Conservation (phyloP, 2,113 vertebrate species). For the Fukomys damarensis region DNA sequence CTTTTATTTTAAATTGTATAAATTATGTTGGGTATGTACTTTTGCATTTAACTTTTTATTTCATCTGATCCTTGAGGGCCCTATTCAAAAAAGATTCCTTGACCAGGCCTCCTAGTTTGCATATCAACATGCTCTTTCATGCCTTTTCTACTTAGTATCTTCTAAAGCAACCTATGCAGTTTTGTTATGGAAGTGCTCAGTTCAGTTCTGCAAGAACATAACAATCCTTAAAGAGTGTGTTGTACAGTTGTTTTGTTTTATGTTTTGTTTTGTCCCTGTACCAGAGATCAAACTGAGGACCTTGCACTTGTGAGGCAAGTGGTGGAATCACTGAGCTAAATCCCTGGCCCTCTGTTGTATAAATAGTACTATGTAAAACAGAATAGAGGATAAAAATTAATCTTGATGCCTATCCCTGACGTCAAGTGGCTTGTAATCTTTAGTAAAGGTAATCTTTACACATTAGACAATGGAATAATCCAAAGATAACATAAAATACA, state of each 20-base stretch:
- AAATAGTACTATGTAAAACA: neutral
- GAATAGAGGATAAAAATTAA: neutral
- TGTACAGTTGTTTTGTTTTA: too few species aligned
- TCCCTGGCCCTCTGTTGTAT: neutral
- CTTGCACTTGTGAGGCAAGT: too few species aligned
- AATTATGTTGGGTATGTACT: neutral
- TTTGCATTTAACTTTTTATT: neutral
- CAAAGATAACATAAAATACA: neutral
- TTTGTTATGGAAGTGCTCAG: neutral
- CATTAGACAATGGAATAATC: neutral
- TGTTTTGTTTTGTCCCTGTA: too few species aligned
- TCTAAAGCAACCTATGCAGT: neutral
- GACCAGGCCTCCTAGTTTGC: neutral
- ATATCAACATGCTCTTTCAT: neutral
- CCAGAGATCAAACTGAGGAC: too few species aligned
- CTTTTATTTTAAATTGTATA: neutral
- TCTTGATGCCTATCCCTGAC: neutral
- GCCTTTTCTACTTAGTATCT: neutral
- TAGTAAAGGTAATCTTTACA: constrained; percentile 3
- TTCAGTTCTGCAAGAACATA: neutral
- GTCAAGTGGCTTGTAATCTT: constrained; percentile 12
- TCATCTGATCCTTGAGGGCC: neutral
- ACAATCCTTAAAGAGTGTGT: neutral
- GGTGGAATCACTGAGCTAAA: too few species aligned
- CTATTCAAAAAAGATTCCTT: neutral